phyloP scores from a whole-genome alignment of 2,888 invertebrate species.

The Chrysodeixis includens region DNA sequence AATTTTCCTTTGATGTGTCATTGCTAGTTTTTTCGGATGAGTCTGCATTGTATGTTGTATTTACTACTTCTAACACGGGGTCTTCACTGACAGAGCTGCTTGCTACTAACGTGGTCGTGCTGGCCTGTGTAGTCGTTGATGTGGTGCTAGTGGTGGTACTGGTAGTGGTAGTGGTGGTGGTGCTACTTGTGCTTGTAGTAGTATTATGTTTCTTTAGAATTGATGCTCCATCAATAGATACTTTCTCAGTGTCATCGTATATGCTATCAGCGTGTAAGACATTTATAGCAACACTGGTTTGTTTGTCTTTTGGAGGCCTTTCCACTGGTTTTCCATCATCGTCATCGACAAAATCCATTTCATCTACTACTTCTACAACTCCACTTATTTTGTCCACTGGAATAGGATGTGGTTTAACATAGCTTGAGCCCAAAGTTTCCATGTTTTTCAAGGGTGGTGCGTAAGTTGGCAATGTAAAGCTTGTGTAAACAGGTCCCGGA shows the following conservation, averaged over 20 bases:
- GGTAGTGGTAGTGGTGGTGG: constrained; percentile 46
- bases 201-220: constrained; percentile 81
- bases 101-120: constrained; percentile 36
- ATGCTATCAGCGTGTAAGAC: constrained; percentile 76
- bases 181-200: constrained; percentile 55
- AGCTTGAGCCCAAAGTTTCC: constrained; percentile 90
- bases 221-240: constrained; percentile 83
- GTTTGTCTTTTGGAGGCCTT: constrained; percentile 86
- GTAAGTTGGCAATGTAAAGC: constrained; percentile 91
- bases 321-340: constrained; percentile 82
- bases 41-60: constrained; percentile 50
- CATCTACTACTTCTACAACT: constrained; percentile 75
- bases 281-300: constrained; percentile 81
- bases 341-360: constrained; percentile 64
- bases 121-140: constrained; percentile 30
- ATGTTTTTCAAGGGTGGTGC: constrained; percentile 90
- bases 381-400: constrained; percentile 91
- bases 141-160: constrained; percentile 9
- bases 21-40: constrained; percentile 51
- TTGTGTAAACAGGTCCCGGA: constrained; percentile 90
- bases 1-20: constrained; percentile 71
- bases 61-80: constrained; percentile 45
- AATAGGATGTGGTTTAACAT: constrained; percentile 91
- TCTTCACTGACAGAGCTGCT: constrained; percentile 48
- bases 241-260: constrained; percentile 79